A percentile compares a stretch with the other conserved stretches of the same genome.
phyloP scores from a whole-genome alignment of 2,113 vertebrate genomes.

The Naja naja region DNA sequence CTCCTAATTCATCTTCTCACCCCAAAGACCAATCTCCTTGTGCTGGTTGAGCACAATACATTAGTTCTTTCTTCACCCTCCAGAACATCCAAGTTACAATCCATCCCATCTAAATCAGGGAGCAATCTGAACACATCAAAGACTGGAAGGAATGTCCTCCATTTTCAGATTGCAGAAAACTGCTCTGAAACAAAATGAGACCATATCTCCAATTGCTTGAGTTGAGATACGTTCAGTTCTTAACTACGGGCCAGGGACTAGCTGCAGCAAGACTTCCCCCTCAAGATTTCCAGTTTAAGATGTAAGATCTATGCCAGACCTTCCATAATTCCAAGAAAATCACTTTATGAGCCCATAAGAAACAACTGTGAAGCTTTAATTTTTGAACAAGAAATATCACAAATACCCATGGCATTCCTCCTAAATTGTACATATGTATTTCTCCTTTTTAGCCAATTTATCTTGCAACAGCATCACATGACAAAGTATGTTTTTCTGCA shows the following conservation, averaged over 20 bases:
- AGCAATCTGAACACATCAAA: not conserved
- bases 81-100: not conserved
- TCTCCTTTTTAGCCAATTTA: not conserved
- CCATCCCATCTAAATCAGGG: not conserved
- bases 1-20: not conserved
- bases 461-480: not conserved
- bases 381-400: not conserved
- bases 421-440: not conserved
- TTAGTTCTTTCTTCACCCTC: not conserved
- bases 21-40: not conserved
- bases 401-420: not conserved
- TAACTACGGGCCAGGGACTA: not conserved
- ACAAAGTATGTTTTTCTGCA: conserved; percentile 5
- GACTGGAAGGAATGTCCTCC: not conserved
- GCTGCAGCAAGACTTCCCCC: not conserved
- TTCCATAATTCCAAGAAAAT: not conserved
- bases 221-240: not conserved
- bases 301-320: not conserved
- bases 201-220: not conserved
- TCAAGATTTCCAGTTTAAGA: not conserved
- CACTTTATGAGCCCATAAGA: not conserved
- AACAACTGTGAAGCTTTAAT: not conserved
- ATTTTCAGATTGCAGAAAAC: not conserved
- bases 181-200: not conserved
- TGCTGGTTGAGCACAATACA: not conserved